Evolutionary conservation across 2,113 vertebrate genomes (phyloP).

Genomic region (Pterocles burchelli): DNA sequence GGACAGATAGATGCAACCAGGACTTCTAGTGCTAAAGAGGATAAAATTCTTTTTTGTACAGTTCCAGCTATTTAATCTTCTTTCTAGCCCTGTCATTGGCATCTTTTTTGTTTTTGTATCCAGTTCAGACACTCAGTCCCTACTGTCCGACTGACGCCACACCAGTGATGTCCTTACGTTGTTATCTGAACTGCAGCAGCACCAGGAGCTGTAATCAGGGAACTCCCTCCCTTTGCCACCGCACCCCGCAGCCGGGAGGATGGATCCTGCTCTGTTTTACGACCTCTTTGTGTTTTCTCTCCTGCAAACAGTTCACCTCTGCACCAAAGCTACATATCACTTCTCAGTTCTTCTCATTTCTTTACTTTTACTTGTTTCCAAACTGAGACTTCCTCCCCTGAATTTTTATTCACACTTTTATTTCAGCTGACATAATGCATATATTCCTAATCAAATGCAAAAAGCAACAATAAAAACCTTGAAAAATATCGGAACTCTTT

Average conservation of each 20-base stretch:
- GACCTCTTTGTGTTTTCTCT: background rate
- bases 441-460: background rate
- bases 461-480: background rate
- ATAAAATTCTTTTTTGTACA: background rate
- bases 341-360: background rate
- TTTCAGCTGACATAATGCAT: background rate
- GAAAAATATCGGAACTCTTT: background rate
- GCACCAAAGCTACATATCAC: no score
- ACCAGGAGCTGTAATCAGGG: rapidly evolving
- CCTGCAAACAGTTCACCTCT: background rate
- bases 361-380: background rate
- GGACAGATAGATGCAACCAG: background rate
- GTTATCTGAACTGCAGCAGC: rapidly evolving
- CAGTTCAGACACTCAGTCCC: background rate
- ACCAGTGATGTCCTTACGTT: rapidly evolving
- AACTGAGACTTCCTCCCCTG: background rate
- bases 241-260: rapidly evolving
- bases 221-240: background rate
- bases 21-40: background rate
- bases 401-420: background rate
- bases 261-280: background rate
- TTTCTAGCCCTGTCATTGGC: background rate
- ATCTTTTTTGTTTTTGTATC: background rate
- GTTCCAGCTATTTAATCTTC: background rate
- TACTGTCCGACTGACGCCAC: background rate